These are phyloP conservation scores for Lepidurus couesii DNA, from an alignment of 1,140 invertebrate genomes.

Conservation along the genomic window DNA sequence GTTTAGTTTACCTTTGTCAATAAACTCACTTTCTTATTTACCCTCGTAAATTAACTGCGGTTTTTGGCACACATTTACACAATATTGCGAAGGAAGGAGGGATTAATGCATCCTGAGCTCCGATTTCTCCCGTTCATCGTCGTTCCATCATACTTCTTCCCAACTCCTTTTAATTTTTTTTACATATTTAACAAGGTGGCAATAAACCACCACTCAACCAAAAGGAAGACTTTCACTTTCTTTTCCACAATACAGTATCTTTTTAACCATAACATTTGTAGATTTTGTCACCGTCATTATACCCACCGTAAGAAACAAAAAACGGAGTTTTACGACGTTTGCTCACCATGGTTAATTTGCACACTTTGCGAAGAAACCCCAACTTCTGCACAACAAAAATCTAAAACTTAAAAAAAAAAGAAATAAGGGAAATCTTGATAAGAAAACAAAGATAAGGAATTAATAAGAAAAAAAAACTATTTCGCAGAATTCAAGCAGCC, in stretches of 20 bases:
- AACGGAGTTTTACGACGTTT: background rate
- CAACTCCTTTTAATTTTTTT: background rate
- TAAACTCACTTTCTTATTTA: constrained; percentile 13
- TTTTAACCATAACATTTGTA: constrained; percentile 9
- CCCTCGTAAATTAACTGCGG: background rate
- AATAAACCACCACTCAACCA: constrained; percentile 1
- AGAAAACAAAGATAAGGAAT: background rate
- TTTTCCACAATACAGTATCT: background rate
- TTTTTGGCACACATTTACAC: background rate
- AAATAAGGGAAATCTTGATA: background rate
- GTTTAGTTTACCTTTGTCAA: background rate
- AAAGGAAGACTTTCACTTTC: background rate
- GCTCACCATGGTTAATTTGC: background rate
- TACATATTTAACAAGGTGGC: background rate
- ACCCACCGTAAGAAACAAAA: background rate
- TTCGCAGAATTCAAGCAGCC: background rate
- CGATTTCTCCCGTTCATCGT: constrained; percentile 5
- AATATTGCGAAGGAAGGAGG: background rate
- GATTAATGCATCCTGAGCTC: background rate
- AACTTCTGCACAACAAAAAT: background rate
- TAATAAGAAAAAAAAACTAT: background rate
- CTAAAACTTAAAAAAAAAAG: background rate
- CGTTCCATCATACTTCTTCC: background rate
- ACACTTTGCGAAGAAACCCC: background rate
- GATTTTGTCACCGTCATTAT: background rate